phyloP scores from a whole-genome alignment of 2,888 invertebrate genomes.

The Nasonovia ribisnigri region DNA sequence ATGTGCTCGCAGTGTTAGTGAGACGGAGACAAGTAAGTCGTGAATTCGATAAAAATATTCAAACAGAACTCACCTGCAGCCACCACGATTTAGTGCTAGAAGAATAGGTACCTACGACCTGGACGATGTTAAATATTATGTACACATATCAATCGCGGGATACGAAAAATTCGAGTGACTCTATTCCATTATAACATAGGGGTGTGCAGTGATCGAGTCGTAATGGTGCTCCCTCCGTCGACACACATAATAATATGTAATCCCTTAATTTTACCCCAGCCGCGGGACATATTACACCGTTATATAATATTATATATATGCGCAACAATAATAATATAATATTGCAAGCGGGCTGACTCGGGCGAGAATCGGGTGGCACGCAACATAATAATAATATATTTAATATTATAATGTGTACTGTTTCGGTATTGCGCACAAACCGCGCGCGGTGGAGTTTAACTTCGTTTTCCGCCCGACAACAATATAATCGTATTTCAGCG shows the following conservation, averaged over 20 bases:
- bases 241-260: neutral
- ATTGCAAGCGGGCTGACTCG: neutral
- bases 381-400: neutral
- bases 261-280: neutral
- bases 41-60: neutral
- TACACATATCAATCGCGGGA: neutral
- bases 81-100: too few relatives aligned
- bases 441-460: constrained; percentile 36
- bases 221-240: neutral
- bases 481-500: constrained; percentile 48
- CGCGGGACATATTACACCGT: neutral
- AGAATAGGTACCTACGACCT: neutral
- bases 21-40: neutral
- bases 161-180: neutral
- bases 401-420: neutral
- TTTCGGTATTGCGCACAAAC: neutral
- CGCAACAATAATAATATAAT: constrained; percentile 6
- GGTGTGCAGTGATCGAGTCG: neutral
- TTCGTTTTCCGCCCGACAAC: constrained; percentile 48
- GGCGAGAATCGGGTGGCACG: neutral
- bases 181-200: neutral
- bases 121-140: neutral
- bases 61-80: too few relatives aligned
- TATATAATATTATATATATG: neutral
- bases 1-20: neutral